Evolutionary conservation across 1,140 invertebrate species (phyloP), one percentile per base, ranked within the genome.

Genomic region (Cylas formicarius): DNA sequence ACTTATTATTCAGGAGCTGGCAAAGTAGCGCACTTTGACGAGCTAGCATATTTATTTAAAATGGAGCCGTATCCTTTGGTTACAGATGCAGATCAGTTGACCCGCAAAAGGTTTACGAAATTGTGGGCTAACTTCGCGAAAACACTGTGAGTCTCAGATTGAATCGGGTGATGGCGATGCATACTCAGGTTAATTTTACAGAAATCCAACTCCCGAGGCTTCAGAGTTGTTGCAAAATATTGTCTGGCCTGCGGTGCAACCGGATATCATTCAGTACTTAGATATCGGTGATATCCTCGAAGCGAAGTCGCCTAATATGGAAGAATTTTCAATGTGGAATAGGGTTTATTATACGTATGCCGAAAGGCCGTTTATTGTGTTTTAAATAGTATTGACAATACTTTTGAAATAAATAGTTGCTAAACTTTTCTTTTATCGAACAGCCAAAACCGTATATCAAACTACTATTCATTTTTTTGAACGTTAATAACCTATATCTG

Each of bases 131-230:
- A 36, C 7, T 36, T 36, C 23, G 34, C 16, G n/a, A 36, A 36
- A 19, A 21, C 20, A 18, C 16, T 36, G 34, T 36, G 23, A 36
- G 34, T n/a, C n/a, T n/a, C n/a, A n/a, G n/a, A n/a, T n/a, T n/a
- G n/a, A n/a, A n/a, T n/a, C n/a, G n/a, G n/a, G n/a, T n/a, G n/a
- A n/a, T n/a, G n/a, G n/a, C n/a, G n/a, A n/a, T n/a, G n/a, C n/a
- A n/a, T n/a, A n/a, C n/a, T n/a, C n/a, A n/a, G n/a, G n/a, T n/a
- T n/a, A n/a, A n/a, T n/a, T n/a, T n/a, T 48, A 3, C n/a, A 49
- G 47, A 14, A 44, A 43, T 38, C 47, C 47, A 11, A 49, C 47
- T 8, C 47, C 47, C 10, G 40, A 49, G 28, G 5, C 26, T 11
- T 18, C 16, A 16, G 41, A 38, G 4, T 16, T 49, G 11, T 26